Percentiles rank a stretch among this genome's conserved stretches.
phyloP scores from a whole-genome alignment of 2,888 invertebrate genomes.

The Euphydryas editha region DNA sequence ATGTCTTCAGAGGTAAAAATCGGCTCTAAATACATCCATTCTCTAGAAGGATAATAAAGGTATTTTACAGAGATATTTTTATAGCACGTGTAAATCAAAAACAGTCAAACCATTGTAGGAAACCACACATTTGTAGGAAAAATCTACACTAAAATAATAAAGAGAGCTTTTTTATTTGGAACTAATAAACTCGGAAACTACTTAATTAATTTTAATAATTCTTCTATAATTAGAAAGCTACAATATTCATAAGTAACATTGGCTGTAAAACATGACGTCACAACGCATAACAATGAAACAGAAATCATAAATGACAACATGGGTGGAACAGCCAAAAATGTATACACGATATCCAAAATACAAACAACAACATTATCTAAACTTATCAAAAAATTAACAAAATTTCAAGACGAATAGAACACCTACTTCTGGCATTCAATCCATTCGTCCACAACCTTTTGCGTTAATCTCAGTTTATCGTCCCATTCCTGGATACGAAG shows the following conservation, averaged over 20 bases:
- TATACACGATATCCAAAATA: no score
- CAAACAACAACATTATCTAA: background rate
- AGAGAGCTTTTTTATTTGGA: no score
- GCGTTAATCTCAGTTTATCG: conserved; percentile 84
- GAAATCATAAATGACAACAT: no score
- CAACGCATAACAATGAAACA: no score
- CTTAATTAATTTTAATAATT: no score
- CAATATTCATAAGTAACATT: no score
- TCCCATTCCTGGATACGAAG: conserved; percentile 90
- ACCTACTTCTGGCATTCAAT: conserved; percentile 88
- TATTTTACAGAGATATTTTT: no score
- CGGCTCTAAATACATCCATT: conserved; percentile 93
- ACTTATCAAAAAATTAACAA: background rate
- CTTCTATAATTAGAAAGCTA: no score
- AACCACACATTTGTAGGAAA: background rate
- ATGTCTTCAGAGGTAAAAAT: conserved; percentile 93
- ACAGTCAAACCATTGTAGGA: background rate
- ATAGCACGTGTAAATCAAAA: background rate
- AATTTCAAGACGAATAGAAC: background rate
- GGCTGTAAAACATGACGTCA: no score
- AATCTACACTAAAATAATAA: background rate
- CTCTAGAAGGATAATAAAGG: conserved; percentile 63
- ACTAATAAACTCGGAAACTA: no score
- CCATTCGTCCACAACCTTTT: conserved; percentile 87
- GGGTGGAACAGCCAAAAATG: no score